A percentile compares a stretch with the other conserved stretches of the same genome.
These are phyloP conservation scores for Ditylenchus dipsaci DNA, from an alignment of 1,140 invertebrate species.

Conservation along the genomic window DNA sequence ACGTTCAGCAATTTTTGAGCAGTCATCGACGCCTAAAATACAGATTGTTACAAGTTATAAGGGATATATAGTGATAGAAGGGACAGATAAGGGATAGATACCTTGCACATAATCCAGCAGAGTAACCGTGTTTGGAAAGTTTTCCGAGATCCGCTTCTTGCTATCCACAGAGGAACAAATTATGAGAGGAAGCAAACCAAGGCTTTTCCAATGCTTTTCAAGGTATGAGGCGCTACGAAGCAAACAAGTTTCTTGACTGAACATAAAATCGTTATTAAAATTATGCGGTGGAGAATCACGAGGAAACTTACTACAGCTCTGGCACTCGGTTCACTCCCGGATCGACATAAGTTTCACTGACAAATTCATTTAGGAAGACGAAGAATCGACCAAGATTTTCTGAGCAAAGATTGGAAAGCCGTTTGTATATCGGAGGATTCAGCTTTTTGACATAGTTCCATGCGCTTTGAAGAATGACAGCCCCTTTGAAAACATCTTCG, in stretches of 20 bases:
- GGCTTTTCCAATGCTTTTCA: constrained; percentile 26
- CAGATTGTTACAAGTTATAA: constrained; percentile 18
- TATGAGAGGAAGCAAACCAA: constrained; percentile 26
- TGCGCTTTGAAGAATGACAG: constrained; percentile 38
- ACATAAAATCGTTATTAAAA: neutral
- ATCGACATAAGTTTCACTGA: constrained; percentile 37
- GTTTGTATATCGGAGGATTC: constrained; percentile 39
- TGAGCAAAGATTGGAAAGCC: constrained; percentile 23
- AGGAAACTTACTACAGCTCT: constrained; percentile 33
- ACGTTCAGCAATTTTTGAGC: constrained; percentile 18
- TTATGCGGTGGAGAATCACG: constrained; percentile 6
- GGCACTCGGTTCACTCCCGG: constrained; percentile 2
- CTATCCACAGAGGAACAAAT: constrained; percentile 34
- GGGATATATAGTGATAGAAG: constrained; percentile 1
- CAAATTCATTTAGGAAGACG: constrained; percentile 43
- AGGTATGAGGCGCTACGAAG: constrained; percentile 28
- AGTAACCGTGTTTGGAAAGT: constrained; percentile 23
- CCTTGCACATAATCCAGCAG: constrained; percentile 41
- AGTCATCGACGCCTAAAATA: constrained; percentile 26
- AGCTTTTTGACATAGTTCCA: constrained; percentile 35
- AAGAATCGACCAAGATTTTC: constrained; percentile 33
- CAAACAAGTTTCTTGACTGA: constrained; percentile 36
- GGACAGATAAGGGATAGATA: constrained; percentile 6
- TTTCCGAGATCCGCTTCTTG: constrained; percentile 1
- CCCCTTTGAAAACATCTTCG: constrained; percentile 31